Evolutionary conservation across 1,140 invertebrate genomes (phyloP).

Genomic region (Drepana arcuata): DNA sequence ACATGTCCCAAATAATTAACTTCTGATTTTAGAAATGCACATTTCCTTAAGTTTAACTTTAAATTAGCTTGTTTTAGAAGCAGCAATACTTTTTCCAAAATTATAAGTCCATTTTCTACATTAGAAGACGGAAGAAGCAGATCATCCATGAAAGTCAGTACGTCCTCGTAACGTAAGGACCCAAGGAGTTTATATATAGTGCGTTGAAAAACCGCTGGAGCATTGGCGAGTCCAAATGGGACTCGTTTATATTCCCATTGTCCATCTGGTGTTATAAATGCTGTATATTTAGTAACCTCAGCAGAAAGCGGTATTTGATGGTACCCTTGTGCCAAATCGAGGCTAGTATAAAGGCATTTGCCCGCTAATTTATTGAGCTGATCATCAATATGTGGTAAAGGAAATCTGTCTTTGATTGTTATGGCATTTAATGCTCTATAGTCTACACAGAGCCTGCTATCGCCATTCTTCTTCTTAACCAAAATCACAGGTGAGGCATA

Average conservation of each 20-base stretch:
- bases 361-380: constrained; percentile 41
- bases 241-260: constrained; percentile 13
- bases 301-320: constrained; percentile 28
- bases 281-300: constrained; percentile 15
- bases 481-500: constrained; percentile 30
- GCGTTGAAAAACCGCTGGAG: constrained; percentile 15
- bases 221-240: constrained; percentile 15
- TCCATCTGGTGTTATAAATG: constrained; percentile 16
- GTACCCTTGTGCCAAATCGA: constrained; percentile 18
- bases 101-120: background rate
- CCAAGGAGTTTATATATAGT: constrained; percentile 16
- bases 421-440: constrained; percentile 28
- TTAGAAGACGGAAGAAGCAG: constrained; percentile 1
- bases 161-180: constrained; percentile 7
- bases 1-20: constrained; percentile 17
- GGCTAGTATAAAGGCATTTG: constrained; percentile 25
- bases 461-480: constrained; percentile 31
- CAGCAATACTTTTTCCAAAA: constrained; percentile 1
- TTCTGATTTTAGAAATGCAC: too few species aligned
- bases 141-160: constrained; percentile 9
- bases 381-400: constrained; percentile 34
- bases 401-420: constrained; percentile 26
- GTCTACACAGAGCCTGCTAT: constrained; percentile 28
- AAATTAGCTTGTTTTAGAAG: background rate
- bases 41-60: too few species aligned